Evolutionary conservation across 2,888 invertebrate species (phyloP).

Genomic region (Chloroclysta siterata): DNA sequence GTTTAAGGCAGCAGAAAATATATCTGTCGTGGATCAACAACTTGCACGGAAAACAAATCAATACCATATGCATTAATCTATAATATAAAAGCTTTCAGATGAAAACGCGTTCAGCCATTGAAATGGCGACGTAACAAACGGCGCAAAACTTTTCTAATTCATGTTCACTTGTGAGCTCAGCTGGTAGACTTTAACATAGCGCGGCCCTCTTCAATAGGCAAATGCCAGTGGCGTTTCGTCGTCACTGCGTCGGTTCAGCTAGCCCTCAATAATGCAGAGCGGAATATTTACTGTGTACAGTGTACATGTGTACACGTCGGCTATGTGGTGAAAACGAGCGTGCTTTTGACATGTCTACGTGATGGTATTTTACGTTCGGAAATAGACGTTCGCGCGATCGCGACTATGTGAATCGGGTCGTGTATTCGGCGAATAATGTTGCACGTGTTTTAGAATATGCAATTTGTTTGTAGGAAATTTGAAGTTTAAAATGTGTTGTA

Average conservation of each 20-base stretch:
- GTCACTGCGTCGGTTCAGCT: conserved; percentile 7
- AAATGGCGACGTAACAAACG: not conserved
- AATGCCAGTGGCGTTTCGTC: conserved; percentile 9
- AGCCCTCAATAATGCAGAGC: conserved; percentile 37
- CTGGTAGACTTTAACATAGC: not conserved
- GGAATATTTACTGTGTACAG: conserved; percentile 32
- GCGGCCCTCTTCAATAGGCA: conserved; percentile 4
- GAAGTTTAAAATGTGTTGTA: conserved; percentile 32
- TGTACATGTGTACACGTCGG: conserved; percentile 25
- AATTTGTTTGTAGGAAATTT: conserved; percentile 37
- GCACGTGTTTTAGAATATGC: conserved; percentile 37
- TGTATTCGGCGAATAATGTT: conserved; percentile 25
- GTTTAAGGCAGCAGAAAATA: too few relatives aligned
- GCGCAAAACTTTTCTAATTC: not conserved
- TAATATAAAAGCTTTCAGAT: not conserved
- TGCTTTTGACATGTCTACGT: conserved; percentile 34
- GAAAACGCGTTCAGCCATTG: not conserved
- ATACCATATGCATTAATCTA: too few relatives aligned
- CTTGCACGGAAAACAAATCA: too few relatives aligned
- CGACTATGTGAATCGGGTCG: conserved; percentile 32
- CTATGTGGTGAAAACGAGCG: conserved; percentile 32
- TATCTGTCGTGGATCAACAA: too few relatives aligned
- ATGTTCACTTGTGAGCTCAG: conserved; percentile 4
- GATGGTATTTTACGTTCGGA: conserved; percentile 31
- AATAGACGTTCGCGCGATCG: conserved; percentile 32